phyloP scores from a whole-genome alignment of 2,888 invertebrate species.

The Aleiodes alternator region DNA sequence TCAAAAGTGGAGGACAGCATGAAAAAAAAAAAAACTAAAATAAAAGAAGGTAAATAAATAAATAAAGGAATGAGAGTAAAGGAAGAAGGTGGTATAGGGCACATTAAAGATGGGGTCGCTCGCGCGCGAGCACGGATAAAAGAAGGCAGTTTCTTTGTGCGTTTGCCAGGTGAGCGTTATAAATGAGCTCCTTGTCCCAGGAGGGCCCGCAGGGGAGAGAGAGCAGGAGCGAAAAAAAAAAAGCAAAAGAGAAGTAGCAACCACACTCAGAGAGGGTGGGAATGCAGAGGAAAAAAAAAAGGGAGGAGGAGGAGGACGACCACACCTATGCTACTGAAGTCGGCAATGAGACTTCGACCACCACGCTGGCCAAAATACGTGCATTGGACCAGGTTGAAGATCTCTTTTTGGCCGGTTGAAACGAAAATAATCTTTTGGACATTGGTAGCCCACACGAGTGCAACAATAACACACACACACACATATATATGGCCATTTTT shows the following conservation, averaged over 20 bases:
- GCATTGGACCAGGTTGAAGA: constrained; percentile 37
- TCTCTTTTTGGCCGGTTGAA: constrained; percentile 52
- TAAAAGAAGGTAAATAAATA: constrained; percentile 25
- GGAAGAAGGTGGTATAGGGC: constrained; percentile 33
- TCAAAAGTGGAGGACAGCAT: constrained; percentile 44
- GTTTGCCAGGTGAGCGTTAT: constrained; percentile 70
- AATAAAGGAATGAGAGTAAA: constrained; percentile 35
- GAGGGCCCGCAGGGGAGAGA: constrained; percentile 38
- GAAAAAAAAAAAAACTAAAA: constrained; percentile 37
- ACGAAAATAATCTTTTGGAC: constrained; percentile 59
- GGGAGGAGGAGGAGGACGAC: constrained; percentile 55
- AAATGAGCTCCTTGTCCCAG: constrained; percentile 66
- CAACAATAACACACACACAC: constrained; percentile 15
- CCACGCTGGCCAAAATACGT: constrained; percentile 57
- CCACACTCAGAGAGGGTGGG: constrained; percentile 45
- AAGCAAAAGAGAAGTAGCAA: constrained; percentile 18
- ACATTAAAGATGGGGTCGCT: constrained; percentile 42
- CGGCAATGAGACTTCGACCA: constrained; percentile 62
- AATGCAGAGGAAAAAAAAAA: constrained; percentile 42
- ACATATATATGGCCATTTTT: neutral
- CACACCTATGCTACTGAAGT: constrained; percentile 70
- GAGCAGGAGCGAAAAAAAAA: constrained; percentile 29
- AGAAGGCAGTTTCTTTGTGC: constrained; percentile 67
- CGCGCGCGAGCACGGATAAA: constrained; percentile 62
- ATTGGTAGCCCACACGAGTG: constrained; percentile 23